phyloP scores from a whole-genome alignment of 2,888 invertebrate genomes.

The Leptothorax acervorum region DNA sequence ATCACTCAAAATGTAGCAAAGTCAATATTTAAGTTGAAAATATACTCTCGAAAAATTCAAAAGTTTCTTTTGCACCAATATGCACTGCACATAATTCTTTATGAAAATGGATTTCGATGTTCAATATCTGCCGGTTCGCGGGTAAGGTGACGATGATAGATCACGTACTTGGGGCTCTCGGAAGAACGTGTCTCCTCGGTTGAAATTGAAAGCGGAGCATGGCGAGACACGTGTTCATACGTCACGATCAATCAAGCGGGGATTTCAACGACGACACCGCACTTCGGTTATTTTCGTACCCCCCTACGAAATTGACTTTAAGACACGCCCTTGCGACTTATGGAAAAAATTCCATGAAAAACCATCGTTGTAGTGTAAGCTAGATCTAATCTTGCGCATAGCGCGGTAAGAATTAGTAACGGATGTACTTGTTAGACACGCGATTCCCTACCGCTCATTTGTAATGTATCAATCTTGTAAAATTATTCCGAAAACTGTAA shows the following conservation, averaged over 20 bases:
- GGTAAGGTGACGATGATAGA: slow-evolving; percentile 48
- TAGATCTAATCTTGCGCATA: neutral
- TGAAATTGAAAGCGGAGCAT: slow-evolving; percentile 47
- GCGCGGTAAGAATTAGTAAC: neutral
- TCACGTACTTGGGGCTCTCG: slow-evolving; percentile 8
- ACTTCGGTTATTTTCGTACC: slow-evolving; percentile 25
- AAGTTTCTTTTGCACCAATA: neutral
- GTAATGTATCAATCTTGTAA: neutral
- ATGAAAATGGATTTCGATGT: slow-evolving; percentile 26
- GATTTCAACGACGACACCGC: slow-evolving; percentile 33
- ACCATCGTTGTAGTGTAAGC: neutral
- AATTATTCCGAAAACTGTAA: neutral
- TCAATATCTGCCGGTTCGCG: slow-evolving; percentile 27
- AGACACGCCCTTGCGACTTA: neutral
- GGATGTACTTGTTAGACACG: neutral
- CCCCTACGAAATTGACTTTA: slow-evolving; percentile 17
- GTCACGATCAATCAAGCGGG: slow-evolving; percentile 44
- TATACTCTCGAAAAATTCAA: neutral
- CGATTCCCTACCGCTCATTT: slow-evolving; percentile 1
- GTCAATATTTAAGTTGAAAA: neutral
- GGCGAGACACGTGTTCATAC: slow-evolving; percentile 39
- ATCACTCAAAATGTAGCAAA: neutral
- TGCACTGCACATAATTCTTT: neutral
- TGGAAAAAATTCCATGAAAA: neutral
- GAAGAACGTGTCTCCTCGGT: slow-evolving; percentile 6